These are phyloP conservation scores for Isaurus tuberculatus DNA, from an alignment of 92 coral and sea anemone species.

Conservation along the genomic window DNA sequence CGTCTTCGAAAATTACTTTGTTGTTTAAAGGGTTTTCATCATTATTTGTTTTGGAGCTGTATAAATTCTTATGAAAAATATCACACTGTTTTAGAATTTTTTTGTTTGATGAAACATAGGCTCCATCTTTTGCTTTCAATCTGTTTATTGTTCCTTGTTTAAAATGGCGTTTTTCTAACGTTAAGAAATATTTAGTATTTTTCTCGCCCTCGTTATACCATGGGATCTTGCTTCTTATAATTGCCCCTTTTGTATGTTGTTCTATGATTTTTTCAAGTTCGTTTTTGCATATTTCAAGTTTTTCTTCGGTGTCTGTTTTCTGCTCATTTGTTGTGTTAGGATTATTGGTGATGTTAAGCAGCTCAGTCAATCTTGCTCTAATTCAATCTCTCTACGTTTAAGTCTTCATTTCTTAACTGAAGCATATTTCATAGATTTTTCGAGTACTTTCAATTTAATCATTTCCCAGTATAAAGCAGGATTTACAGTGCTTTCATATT, in stretches of 20 bases:
- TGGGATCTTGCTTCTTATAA: background rate
- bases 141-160: conserved; percentile 34
- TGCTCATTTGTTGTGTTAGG: background rate
- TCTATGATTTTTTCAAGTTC: conserved; percentile 19
- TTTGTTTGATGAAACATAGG: conserved; percentile 28
- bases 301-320: conserved; percentile 9
- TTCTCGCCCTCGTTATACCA: conserved; percentile 9
- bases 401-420: background rate
- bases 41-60: conserved; percentile 25
- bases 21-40: conserved; percentile 23
- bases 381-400: background rate
- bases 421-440: conserved; percentile 26
- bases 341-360: conserved; percentile 1
- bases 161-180: conserved; percentile 29
- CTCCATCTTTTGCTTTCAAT: conserved; percentile 23
- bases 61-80: conserved; percentile 26
- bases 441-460: conserved; percentile 38
- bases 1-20: conserved; percentile 12
- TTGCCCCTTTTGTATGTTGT: no score
- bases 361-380: conserved; percentile 20
- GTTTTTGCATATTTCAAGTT: conserved; percentile 2
- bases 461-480: conserved; percentile 41
- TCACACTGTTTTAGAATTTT: conserved; percentile 49
- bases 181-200: conserved; percentile 26
- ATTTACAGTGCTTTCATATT: conserved; percentile 15